These are phyloP conservation scores for Neoniphon sammara DNA, from an alignment of 2,797 vertebrate genomes.

Conservation along the genomic window DNA sequence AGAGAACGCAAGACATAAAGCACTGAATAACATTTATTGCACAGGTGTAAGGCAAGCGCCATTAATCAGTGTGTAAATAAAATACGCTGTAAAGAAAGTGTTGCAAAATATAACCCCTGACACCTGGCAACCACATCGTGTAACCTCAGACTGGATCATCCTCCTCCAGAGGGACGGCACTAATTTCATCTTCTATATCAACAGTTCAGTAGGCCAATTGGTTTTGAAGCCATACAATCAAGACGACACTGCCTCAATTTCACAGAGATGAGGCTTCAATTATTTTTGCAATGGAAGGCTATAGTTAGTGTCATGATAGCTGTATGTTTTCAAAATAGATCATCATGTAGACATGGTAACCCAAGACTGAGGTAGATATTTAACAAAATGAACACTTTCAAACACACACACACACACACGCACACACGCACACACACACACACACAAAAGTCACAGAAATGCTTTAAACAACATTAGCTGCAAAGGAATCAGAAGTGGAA, in stretches of 20 bases:
- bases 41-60: slow-evolving; percentile 71
- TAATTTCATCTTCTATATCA: background rate
- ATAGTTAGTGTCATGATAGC: slow-evolving; percentile 45
- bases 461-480: slow-evolving; percentile 32
- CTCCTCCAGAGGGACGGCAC: slow-evolving; percentile 16
- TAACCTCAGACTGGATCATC: slow-evolving; percentile 14
- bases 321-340: slow-evolving; percentile 28
- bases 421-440: slow-evolving; percentile 48
- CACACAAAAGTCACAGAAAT: slow-evolving; percentile 43
- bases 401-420: slow-evolving; percentile 49
- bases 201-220: slow-evolving; percentile 1
- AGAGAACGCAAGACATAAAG: slow-evolving; percentile 46
- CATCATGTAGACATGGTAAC: slow-evolving; percentile 65
- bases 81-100: slow-evolving; percentile 61
- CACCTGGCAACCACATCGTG: slow-evolving; percentile 54
- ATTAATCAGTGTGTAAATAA: slow-evolving; percentile 59
- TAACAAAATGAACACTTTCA: slow-evolving; percentile 52
- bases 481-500: slow-evolving; percentile 40
- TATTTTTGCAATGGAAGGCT: slow-evolving; percentile 58
- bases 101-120: slow-evolving; percentile 62
- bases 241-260: slow-evolving; percentile 6
- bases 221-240: slow-evolving; percentile 13
- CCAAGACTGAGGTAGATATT: slow-evolving; percentile 82
- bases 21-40: slow-evolving; percentile 75
- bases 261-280: slow-evolving; percentile 38